Evolutionary conservation across 2,113 vertebrate genomes (phyloP).

Genomic region (Nestor notabilis): DNA sequence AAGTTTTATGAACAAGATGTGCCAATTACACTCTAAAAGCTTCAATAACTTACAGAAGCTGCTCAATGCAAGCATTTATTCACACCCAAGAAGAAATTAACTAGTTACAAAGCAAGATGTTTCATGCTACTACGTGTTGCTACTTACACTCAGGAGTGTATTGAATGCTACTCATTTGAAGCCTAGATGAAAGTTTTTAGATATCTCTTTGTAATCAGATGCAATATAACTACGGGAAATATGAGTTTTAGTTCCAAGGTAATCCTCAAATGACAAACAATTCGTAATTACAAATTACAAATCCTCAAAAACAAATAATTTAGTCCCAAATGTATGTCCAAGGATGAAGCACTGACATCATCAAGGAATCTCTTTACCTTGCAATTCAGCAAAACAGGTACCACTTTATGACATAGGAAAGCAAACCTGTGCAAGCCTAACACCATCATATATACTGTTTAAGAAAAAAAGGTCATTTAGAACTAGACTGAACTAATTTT

Average conservation of each 20-base stretch:
- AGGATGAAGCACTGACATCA: background rate
- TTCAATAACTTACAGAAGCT: background rate
- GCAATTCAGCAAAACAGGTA: background rate
- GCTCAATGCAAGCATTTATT: background rate
- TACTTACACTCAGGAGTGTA: background rate
- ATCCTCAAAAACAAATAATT: background rate
- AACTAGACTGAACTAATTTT: conserved; percentile 61
- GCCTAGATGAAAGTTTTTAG: background rate
- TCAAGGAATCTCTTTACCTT: background rate
- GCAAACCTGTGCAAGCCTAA: background rate
- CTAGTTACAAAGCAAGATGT: background rate
- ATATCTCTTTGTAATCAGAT: background rate
- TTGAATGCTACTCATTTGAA: background rate
- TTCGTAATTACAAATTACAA: too few relatives aligned
- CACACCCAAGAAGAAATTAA: background rate
- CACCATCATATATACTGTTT: background rate
- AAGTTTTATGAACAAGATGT: background rate
- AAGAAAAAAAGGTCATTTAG: conserved; percentile 35
- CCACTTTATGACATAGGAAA: background rate
- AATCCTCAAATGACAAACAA: background rate
- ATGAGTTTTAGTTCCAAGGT: background rate
- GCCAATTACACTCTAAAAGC: background rate
- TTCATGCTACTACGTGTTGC: background rate
- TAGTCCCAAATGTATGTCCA: background rate
- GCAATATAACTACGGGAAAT: background rate